Conservation (phyloP, 1,140 invertebrate species). For the Drosophila ercepeae region DNA sequence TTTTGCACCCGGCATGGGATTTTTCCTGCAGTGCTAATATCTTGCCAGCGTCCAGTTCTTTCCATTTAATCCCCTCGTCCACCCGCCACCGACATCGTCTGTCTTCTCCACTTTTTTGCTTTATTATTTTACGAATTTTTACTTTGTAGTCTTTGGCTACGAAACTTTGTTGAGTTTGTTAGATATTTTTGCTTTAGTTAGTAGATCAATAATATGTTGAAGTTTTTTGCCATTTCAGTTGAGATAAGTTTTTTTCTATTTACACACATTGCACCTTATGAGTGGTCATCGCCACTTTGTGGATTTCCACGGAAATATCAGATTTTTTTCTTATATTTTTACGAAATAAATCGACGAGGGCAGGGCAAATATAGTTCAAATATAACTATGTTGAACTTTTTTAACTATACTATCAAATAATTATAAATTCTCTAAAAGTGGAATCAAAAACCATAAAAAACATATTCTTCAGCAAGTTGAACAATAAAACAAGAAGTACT, state of each 20-base stretch:
- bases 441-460: too few relatives aligned
- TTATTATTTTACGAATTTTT: slow-evolving; percentile 14
- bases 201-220: slow-evolving; percentile 26
- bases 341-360: not conserved
- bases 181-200: slow-evolving; percentile 15
- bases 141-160: slow-evolving; percentile 27
- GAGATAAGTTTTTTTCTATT: not conserved
- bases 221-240: not conserved
- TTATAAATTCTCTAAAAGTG: too few relatives aligned
- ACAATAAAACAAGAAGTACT: not conserved
- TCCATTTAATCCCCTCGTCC: slow-evolving; percentile 11
- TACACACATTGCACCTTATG: not conserved
- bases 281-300: not conserved
- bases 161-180: slow-evolving; percentile 28
- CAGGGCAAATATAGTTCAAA: too few relatives aligned
- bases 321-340: slow-evolving; percentile 4
- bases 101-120: slow-evolving; percentile 16
- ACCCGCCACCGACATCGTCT: not conserved
- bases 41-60: slow-evolving; percentile 23
- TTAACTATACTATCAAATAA: too few relatives aligned
- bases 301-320: not conserved
- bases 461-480: too few relatives aligned
- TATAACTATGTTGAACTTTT: too few relatives aligned
- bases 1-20: slow-evolving; percentile 35
- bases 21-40: slow-evolving; percentile 44